Evolutionary conservation across 2,113 vertebrate species (phyloP).

Genomic region (Peromyscus californicus): DNA sequence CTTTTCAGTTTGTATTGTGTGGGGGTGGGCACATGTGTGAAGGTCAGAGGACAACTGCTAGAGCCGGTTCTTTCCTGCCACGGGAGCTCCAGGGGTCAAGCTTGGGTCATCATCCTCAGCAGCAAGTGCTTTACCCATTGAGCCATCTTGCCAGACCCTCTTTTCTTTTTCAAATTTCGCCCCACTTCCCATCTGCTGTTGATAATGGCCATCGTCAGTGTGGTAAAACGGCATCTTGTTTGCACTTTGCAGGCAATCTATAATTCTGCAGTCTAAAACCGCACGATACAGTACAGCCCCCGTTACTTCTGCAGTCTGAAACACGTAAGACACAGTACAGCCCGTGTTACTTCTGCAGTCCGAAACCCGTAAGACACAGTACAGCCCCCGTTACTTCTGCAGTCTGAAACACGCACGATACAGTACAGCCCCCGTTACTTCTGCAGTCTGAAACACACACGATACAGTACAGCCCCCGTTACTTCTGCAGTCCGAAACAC

Average conservation of each 20-base stretch:
- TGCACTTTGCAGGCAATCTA: background rate
- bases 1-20: background rate
- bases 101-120: background rate
- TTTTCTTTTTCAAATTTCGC: background rate
- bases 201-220: too few species aligned
- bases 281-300: background rate
- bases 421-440: too few species aligned
- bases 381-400: too few species aligned
- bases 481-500: too few species aligned
- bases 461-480: background rate
- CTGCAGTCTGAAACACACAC: background rate
- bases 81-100: background rate
- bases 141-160: background rate
- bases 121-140: background rate
- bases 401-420: too few species aligned
- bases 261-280: background rate
- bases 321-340: too few species aligned
- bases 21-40: background rate
- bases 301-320: too few species aligned
- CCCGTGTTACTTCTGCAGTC: too few species aligned
- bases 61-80: background rate
- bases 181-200: background rate
- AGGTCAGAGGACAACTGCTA: background rate
- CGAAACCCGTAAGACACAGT: background rate
- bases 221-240: background rate